Conservation (phyloP, 2,113 vertebrate genomes). For the Corythaeola cristata region DNA sequence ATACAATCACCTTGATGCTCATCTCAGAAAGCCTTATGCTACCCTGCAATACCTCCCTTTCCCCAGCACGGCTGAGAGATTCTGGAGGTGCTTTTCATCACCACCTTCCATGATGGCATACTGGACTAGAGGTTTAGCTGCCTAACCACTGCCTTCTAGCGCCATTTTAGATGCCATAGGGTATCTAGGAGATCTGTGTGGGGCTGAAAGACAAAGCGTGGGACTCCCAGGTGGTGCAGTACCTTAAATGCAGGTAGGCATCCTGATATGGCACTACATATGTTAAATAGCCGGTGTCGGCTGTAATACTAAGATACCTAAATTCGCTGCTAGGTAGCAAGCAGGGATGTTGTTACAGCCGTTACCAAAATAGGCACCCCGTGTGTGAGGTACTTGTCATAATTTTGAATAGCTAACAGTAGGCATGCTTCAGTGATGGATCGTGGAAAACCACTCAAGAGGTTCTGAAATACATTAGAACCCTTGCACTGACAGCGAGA, state of each 20-base stretch:
- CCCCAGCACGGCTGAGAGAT: rapidly evolving
- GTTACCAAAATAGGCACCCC: not conserved
- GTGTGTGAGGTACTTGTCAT: not conserved
- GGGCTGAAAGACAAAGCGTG: not conserved
- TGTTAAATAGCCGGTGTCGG: not conserved
- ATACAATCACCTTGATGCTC: not conserved
- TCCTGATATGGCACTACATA: not conserved
- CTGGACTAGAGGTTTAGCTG: not conserved
- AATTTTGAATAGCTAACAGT: not conserved
- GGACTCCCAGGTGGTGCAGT: not conserved
- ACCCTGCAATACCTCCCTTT: not conserved
- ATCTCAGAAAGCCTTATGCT: not conserved
- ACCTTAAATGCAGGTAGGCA: not conserved
- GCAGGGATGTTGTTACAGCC: not conserved
- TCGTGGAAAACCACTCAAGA: not conserved
- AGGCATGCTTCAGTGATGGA: not conserved
- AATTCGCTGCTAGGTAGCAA: not conserved
- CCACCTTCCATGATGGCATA: not conserved
- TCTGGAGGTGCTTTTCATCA: not conserved
- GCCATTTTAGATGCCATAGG: not conserved
- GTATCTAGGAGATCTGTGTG: not conserved
- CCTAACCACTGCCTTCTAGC: not conserved
- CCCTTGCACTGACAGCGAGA: not conserved
- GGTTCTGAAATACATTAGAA: not conserved
- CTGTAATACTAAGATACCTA: not conserved